Conservation (phyloP, 2,797 vertebrate species). For the Lepilemur septentrionalis region DNA sequence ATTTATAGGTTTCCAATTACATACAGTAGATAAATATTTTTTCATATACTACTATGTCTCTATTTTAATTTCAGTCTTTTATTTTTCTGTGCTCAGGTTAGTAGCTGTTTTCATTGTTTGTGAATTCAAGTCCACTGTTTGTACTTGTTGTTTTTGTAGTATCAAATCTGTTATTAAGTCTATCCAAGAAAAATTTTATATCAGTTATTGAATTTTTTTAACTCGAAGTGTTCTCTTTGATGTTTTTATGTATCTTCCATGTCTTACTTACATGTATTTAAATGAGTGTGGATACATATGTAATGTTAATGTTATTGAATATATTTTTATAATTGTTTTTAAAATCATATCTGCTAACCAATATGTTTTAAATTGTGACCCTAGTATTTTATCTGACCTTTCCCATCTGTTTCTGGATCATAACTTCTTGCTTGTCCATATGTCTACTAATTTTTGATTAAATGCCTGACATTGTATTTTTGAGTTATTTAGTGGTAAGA, state of each 20-base stretch:
- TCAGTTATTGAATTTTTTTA: not conserved
- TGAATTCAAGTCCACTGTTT: not conserved
- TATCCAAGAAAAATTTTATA: not conserved
- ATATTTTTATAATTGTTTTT: not conserved
- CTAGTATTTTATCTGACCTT: not conserved
- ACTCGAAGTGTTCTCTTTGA: not conserved
- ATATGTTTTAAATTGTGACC: not conserved
- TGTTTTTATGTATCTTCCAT: not conserved
- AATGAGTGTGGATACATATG: not conserved
- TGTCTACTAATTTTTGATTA: not conserved
- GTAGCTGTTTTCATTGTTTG: not conserved
- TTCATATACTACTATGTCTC: not conserved
- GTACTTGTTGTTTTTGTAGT: not conserved
- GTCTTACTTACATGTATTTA: not conserved
- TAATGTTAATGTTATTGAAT: not conserved
- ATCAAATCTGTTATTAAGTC: not conserved
- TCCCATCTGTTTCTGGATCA: not conserved
- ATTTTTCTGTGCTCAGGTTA: not conserved
- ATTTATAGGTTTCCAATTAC: not conserved
- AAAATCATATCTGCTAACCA: not conserved
- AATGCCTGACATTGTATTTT: not conserved
- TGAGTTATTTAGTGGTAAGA: not conserved
- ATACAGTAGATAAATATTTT: not conserved
- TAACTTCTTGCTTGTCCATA: not conserved
- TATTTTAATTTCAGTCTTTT: not conserved